Evolutionary conservation across 1,140 invertebrate genomes (phyloP).

Genomic region (Drosophila bifasciata): DNA sequence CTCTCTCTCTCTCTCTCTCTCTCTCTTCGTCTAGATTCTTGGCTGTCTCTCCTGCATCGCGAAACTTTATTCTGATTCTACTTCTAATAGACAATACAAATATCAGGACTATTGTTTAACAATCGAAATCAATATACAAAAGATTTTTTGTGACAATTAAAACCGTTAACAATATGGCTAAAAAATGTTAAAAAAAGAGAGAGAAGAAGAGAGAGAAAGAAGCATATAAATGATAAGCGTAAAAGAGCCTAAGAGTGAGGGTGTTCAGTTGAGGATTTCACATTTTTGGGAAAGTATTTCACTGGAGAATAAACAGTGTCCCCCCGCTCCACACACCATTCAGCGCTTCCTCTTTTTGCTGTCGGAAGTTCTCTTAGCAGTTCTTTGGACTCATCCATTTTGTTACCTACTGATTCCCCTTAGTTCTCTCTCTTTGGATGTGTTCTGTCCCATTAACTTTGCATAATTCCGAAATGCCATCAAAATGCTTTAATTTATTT

Average conservation of each 20-base stretch:
- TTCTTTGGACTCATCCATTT: slow-evolving; percentile 14
- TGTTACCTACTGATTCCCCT: not conserved
- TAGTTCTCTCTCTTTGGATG: slow-evolving; percentile 28
- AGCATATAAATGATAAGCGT: not conserved
- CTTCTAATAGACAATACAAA: slow-evolving; percentile 43
- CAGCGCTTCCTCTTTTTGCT: too few species aligned
- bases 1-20: too few species aligned
- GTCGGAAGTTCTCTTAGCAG: not conserved
- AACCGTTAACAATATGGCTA: slow-evolving; percentile 70
- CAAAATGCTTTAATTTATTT: slow-evolving; percentile 53
- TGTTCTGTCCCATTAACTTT: slow-evolving; percentile 52
- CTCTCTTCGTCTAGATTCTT: not conserved
- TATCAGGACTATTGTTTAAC: slow-evolving; percentile 74
- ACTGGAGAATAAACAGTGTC: too few species aligned
- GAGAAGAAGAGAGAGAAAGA: not conserved
- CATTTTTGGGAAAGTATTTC: slow-evolving; percentile 16
- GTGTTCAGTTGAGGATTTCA: not conserved
- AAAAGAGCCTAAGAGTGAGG: too few species aligned
- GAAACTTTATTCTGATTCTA: slow-evolving; percentile 1
- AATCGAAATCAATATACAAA: slow-evolving; percentile 70
- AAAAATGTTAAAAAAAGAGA: slow-evolving; percentile 20
- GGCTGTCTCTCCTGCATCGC: not conserved
- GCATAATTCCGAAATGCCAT: slow-evolving; percentile 52
- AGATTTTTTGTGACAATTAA: slow-evolving; percentile 52
- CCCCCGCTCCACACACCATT: too few species aligned